Conservation (phyloP, 2,113 vertebrate genomes). For the Bubo scandiacus region DNA sequence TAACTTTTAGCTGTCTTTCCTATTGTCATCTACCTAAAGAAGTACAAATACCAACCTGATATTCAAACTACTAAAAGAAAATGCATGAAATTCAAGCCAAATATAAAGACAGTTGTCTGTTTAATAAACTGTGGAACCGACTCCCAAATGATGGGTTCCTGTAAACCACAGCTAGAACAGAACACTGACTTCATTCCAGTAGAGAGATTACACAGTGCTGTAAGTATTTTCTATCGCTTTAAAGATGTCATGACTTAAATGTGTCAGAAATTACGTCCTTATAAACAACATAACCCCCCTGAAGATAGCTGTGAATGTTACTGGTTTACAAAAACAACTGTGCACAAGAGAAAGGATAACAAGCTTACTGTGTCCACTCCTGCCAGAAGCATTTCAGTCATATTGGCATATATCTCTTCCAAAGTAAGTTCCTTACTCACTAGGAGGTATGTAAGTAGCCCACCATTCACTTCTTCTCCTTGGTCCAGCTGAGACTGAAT, state of each 20-base stretch:
- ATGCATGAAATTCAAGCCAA: not conserved
- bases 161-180: not conserved
- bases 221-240: not conserved
- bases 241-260: not conserved
- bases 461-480: slow-evolving; percentile 81
- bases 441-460: slow-evolving; percentile 86
- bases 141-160: not conserved
- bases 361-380: slow-evolving; percentile 88
- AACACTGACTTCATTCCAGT: not conserved
- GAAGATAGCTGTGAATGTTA: not conserved
- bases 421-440: slow-evolving; percentile 83
- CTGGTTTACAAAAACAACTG: not conserved
- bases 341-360: not conserved
- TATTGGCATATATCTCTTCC: slow-evolving; percentile 92
- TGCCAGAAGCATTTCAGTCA: slow-evolving; percentile 93
- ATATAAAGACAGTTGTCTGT: not conserved
- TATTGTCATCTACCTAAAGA: not conserved
- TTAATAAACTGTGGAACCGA: not conserved
- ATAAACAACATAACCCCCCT: not conserved
- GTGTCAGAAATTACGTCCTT: not conserved
- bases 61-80: not conserved
- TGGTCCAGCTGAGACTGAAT: slow-evolving; percentile 77
- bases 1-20: not conserved
- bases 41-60: not conserved
- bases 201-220: not conserved